Evolutionary conservation across 2,113 vertebrate genomes (phyloP), one percentile per base, ranked within the genome.

Genomic region (Seriola quinqueradiata): DNA sequence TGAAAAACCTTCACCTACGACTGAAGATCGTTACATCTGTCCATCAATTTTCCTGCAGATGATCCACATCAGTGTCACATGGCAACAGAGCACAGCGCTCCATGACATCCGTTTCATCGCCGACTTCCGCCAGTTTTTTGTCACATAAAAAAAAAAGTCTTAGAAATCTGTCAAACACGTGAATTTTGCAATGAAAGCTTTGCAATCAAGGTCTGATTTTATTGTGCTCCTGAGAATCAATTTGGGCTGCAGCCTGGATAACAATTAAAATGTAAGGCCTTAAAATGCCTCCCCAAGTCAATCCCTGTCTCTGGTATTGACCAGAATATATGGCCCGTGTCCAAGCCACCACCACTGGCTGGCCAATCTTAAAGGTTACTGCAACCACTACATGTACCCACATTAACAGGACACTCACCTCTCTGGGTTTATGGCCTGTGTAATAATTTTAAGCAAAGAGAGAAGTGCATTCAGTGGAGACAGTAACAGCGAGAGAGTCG

Each of bases 361-460:
- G 83, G 90, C 91, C 93, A 88, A 82, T 94, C 92, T 92, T 92
- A 94, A 94, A 95, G 93, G 93, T 95, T 94, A 92, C 89, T 77
- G 93, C 84, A 89, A 89, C 91, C 90, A 92, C 88, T 93, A 89
- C 88, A 90, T 90, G 92, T 87, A 90, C 82, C 89, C 93, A 92
- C 91, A 92, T 94, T 94, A 94, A 93, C 88, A 94, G 89, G 87
- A 90, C 89, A 80, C 90, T 89, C 92, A 91, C 87, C 89, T 89
- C 89, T 90, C 89, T 73, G 87, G 89, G 94, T 94, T 95, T 94
- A 94, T 93, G 91, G 93, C 74, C 88, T 93, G 93, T 92, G 88
- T 93, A 92, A 93, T 93, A 91, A 94, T 95, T 94, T 93, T 91
- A 92, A 94, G 91, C 91, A 92, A 93, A 94, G 91, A 92, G 92